phyloP scores from a whole-genome alignment of 2,888 invertebrate species.

The Andrena hattorfiana region DNA sequence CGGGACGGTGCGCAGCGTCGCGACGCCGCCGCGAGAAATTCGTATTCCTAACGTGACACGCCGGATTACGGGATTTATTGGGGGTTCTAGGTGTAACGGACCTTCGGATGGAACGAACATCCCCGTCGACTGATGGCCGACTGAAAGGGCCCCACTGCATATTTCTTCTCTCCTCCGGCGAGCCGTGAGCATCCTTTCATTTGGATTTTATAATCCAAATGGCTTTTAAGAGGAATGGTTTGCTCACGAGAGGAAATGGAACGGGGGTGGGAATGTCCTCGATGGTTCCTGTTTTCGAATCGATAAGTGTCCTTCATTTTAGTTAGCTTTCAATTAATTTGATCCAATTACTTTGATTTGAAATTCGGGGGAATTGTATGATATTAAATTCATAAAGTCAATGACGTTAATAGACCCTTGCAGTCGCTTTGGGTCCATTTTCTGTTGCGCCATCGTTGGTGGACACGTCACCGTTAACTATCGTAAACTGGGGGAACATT shows the following conservation, averaged over 20 bases:
- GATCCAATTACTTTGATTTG: constrained; percentile 6
- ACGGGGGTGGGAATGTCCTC: not conserved
- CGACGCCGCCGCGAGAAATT: constrained; percentile 68
- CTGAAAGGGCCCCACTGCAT: constrained; percentile 27
- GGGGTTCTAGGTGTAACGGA: constrained; percentile 54
- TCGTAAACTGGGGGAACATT: no score
- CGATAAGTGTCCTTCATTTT: not conserved
- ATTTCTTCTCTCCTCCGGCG: constrained; percentile 28
- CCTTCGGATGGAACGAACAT: constrained; percentile 56
- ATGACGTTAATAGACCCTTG: no score
- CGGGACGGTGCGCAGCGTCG: constrained; percentile 22
- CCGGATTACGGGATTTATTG: constrained; percentile 75
- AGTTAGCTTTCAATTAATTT: constrained; percentile 12
- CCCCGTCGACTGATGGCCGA: constrained; percentile 35
- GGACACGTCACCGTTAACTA: no score
- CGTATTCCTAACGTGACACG: constrained; percentile 73
- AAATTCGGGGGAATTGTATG: not conserved
- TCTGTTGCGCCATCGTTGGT: no score
- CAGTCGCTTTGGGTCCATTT: no score
- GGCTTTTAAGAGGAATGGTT: constrained; percentile 12
- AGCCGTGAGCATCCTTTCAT: constrained; percentile 10
- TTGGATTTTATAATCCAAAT: constrained; percentile 25
- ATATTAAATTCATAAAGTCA: no score
- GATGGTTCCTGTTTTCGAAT: not conserved
- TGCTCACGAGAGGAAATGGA: not conserved